Evolutionary conservation across 2,113 vertebrate species (phyloP), one percentile per base, ranked within the genome.

Genomic region (Eptesicus fuscus): DNA sequence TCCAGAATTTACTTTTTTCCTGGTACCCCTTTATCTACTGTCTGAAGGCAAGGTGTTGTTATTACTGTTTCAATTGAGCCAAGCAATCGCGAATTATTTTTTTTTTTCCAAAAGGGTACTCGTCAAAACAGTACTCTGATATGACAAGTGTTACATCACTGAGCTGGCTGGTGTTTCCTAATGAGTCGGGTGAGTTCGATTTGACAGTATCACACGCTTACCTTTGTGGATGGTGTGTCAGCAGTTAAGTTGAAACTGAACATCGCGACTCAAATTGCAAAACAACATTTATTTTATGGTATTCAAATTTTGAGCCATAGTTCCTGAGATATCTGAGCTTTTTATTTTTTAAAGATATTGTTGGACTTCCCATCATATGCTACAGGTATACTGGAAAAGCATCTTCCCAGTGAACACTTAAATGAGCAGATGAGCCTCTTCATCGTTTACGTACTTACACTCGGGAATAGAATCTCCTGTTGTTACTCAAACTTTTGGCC

Each of bases 391-490:
- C 74, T 83, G 94, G 83, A 90, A 91, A 78, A 83, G 4, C 20
- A 42, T 51, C 18, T 77, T 76, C 32, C 53, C 30, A 53, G 25
- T 18, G 51, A 88, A 79, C 12, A 37, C 35, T 65, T 70, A 74
- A 30, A 32, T 89, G 30, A 93, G 42, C 47, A 56, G 30, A 92
- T 49, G 44, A 63, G 17, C 25, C 74, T 88, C 28, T 37, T 77
- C 17, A 22, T 40, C 32, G n/a, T 85, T 76, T 85, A 82, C 23
- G n/a, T 37, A 78, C 56, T 71, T 85, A 78, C 73, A 80, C 18
- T 71, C 80, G 78, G 85, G 91, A 93, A 73, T 77, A 83, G 65
- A 69, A 86, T 83, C 92, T 88, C 17, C 47, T 63, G 14, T 59
- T 63, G 14, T 59, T 20, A 63, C 56, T 95, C 53, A 82, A 70